phyloP scores from a whole-genome alignment of 2,888 invertebrate species.

The Colletes collaris region DNA sequence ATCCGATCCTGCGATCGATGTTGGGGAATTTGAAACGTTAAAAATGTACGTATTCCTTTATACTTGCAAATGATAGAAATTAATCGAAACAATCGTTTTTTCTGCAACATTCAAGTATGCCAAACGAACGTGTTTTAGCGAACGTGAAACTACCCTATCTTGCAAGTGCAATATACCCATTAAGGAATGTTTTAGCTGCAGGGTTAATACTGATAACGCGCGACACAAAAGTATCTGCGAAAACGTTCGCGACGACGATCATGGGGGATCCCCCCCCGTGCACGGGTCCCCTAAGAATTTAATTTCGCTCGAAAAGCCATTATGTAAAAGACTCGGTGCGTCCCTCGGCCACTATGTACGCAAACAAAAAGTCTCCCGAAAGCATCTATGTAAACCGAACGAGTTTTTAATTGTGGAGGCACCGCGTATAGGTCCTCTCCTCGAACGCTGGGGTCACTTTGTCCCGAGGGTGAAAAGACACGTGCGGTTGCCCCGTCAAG shows the following conservation, averaged over 20 bases:
- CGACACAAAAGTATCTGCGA: not conserved
- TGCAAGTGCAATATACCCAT: too few relatives aligned
- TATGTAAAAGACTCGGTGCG: constrained; percentile 47
- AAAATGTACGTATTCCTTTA: too few relatives aligned
- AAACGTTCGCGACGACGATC: constrained; percentile 3
- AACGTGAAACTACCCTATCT: too few relatives aligned
- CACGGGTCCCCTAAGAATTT: constrained; percentile 37
- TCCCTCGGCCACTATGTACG: constrained; percentile 25
- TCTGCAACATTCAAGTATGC: too few relatives aligned
- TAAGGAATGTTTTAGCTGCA: too few relatives aligned
- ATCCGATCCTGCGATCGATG: too few relatives aligned
- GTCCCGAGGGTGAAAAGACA: constrained; percentile 56
- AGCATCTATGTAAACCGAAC: constrained; percentile 51
- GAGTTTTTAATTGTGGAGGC: constrained; percentile 57
- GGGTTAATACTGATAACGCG: not conserved
- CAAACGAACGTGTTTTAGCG: too few relatives aligned
- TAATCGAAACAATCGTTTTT: too few relatives aligned
- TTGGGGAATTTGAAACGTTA: too few relatives aligned
- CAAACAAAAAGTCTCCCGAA: constrained; percentile 30
- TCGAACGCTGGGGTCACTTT: constrained; percentile 30
- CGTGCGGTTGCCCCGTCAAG: constrained; percentile 53
- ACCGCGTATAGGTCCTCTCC: constrained; percentile 25
- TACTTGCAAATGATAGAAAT: too few relatives aligned
- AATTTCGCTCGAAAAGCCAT: constrained; percentile 52
- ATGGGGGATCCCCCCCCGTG: constrained; percentile 16